These are phyloP conservation scores for Arothron firmamentum DNA, from an alignment of 2,113 vertebrate genomes.

Conservation along the genomic window DNA sequence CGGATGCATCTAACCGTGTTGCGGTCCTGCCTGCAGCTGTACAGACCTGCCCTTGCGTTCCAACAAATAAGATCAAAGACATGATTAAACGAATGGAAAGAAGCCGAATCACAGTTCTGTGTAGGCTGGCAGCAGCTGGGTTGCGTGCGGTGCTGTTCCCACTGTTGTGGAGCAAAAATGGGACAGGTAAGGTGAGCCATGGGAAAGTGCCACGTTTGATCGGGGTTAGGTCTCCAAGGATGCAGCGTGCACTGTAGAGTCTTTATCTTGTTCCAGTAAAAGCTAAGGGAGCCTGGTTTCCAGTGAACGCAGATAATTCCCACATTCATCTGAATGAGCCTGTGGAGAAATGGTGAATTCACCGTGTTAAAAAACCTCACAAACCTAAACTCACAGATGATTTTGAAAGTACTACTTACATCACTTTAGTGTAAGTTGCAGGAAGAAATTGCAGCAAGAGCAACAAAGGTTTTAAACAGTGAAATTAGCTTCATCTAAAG, in stretches of 20 bases:
- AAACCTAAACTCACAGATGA: no score
- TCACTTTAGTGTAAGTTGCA: no score
- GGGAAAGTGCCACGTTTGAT: constrained; percentile 35
- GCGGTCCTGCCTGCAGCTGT: not conserved
- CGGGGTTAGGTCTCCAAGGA: constrained; percentile 21
- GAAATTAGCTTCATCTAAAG: no score
- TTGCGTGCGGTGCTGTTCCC: no score
- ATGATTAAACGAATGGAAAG: no score
- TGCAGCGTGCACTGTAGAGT: not conserved
- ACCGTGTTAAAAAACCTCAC: not conserved
- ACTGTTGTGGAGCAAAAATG: constrained; percentile 9
- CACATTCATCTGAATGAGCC: not conserved
- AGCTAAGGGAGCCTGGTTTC: constrained; percentile 11
- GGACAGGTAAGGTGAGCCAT: constrained; percentile 47
- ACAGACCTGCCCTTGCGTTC: constrained; percentile 1
- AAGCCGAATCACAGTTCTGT: no score
- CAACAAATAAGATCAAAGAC: not conserved
- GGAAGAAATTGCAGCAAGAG: no score
- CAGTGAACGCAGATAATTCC: not conserved
- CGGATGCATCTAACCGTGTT: no score
- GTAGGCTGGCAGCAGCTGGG: no score
- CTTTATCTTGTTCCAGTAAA: constrained; percentile 33
- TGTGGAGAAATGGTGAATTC: not conserved
- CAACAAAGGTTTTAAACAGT: no score
- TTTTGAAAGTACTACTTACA: no score